Evolutionary conservation across 2,113 vertebrate genomes (phyloP).

Genomic region (Labeo rohita): DNA sequence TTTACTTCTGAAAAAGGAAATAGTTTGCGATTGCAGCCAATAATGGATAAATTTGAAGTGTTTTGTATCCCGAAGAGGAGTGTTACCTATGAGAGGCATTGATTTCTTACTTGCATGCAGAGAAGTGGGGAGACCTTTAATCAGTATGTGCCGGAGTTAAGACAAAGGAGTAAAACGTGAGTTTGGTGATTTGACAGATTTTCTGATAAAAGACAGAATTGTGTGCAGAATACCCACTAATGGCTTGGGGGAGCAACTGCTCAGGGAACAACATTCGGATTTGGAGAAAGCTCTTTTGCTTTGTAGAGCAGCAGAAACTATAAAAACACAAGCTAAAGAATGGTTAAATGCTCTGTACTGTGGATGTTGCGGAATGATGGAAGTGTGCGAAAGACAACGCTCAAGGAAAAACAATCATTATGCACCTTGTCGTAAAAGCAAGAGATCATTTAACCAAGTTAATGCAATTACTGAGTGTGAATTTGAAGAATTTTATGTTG

Average conservation of each 20-base stretch:
- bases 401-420: background rate
- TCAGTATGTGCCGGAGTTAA: constrained; percentile 42
- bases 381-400: no score
- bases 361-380: background rate
- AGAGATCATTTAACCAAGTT: background rate
- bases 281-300: background rate
- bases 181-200: background rate
- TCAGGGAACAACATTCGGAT: background rate
- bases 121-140: constrained; percentile 29
- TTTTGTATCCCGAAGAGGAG: constrained; percentile 40
- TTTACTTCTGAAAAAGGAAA: constrained; percentile 30
- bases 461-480: background rate
- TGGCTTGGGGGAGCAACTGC: background rate
- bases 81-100: constrained; percentile 35
- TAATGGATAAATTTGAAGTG: constrained; percentile 37
- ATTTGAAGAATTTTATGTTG: background rate
- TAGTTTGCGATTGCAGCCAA: background rate
- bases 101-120: constrained; percentile 32
- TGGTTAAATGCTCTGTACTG: background rate
- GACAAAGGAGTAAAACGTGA: constrained; percentile 7
- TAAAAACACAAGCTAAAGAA: background rate
- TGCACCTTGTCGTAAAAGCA: background rate
- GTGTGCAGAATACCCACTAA: background rate
- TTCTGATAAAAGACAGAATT: background rate
- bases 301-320: background rate